Base-by-base conservation (phyloP, 2,113 vertebrate species). In the Ciconia boyciana region DNA sequence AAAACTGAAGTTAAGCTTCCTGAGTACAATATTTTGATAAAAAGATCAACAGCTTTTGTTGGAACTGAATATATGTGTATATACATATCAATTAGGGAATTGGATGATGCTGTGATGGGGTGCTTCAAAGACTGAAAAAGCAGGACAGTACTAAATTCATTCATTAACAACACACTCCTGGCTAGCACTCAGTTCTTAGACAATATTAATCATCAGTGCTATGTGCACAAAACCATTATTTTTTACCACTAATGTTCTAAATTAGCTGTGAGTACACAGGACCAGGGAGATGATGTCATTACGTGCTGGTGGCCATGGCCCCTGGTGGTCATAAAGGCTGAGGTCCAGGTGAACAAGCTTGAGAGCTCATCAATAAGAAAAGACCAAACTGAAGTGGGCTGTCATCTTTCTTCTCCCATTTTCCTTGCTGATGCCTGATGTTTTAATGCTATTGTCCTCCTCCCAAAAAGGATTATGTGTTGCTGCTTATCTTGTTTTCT, bases 291-390 rank as follows among this genome's bases (percentile, higher is more conserved):
- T 1, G 3, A 29, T 46, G 39, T 22, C 17, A 7, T 13, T 54
- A 65, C 0, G 0, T n/a, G 29, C 39, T 64, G 44, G 74, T 85
- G 57, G 32, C 41, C 1, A 0, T 65, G 58, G 61, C 11, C 7
- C 6, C 39, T 51, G 20, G 3, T 46, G 13, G 26, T 17, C 65
- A 24, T 16, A 11, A 15, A n/a, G 54, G 26, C 28, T n/a, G 55
- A 69, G 25, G 26, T 71, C 11, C 41, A 60, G 51, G 19, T 72
- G 65, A 49, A 48, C 9, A 29, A 39, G 13, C 15, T 5, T 34
- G 58, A 77, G 51, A 71, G 22, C 11, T 71, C 26, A 15, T 29
- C 26, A 20, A 2, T 26, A 41, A 29, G n/a, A 54, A 71, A 44
- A 83, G 21, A 7, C 36, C 44, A 60, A 82, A 29, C 8, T 24